These are phyloP conservation scores for Mesopsocus fuscifrons DNA, from an alignment of 2,888 invertebrate genomes.

Conservation along the genomic window DNA sequence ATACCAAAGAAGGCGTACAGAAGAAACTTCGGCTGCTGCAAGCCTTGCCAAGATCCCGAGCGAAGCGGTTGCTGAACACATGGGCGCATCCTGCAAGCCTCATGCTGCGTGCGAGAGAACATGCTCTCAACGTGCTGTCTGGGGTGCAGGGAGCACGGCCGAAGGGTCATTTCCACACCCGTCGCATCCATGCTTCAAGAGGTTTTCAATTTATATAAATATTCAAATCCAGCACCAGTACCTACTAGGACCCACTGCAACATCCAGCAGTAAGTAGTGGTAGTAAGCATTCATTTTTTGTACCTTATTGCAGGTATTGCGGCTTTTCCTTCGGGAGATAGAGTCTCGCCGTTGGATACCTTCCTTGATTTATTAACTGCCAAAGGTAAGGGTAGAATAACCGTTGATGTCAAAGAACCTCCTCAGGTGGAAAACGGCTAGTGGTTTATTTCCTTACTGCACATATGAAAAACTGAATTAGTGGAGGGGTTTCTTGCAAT, in stretches of 20 bases:
- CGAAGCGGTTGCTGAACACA: constrained; percentile 53
- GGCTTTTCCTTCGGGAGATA: constrained; percentile 50
- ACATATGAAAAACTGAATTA: no score
- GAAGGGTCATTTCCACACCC: constrained; percentile 14
- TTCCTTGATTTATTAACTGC: constrained; percentile 70
- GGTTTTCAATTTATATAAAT: no score
- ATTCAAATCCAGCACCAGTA: no score
- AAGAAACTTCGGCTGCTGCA: constrained; percentile 55
- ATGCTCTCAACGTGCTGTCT: constrained; percentile 58
- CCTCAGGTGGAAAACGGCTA: no score
- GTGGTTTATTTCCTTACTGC: no score
- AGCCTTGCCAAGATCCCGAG: constrained; percentile 54
- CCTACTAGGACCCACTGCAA: constrained; percentile 8
- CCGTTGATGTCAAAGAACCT: no score
- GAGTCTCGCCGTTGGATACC: constrained; percentile 60
- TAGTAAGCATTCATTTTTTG: no score
- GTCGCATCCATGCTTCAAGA: neutral
- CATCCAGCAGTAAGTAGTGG: constrained; percentile 4
- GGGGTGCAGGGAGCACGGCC: constrained; percentile 36
- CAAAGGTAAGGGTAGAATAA: constrained; percentile 30
- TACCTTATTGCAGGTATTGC: constrained; percentile 37
- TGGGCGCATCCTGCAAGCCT: constrained; percentile 62
- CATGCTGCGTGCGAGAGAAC: constrained; percentile 59
- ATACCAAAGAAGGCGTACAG: constrained; percentile 36
- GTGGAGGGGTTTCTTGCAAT: no score